Conservation (phyloP, 2,888 invertebrate species). For the Acanthosepion pharaonis region DNA sequence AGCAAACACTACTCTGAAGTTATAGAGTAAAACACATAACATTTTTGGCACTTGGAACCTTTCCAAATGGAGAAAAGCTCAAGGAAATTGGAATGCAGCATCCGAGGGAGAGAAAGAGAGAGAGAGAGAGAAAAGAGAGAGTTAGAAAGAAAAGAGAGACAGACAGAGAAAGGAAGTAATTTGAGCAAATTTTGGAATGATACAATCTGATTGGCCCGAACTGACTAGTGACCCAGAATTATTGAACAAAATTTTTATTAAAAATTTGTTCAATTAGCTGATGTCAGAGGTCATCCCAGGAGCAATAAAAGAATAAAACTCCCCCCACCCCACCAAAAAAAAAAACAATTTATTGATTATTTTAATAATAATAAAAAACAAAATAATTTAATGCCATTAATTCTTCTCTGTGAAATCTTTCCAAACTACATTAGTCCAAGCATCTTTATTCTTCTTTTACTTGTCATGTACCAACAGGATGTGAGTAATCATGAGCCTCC, state of each 20-base stretch:
- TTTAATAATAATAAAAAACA: neutral
- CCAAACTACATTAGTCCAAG: too few relatives aligned
- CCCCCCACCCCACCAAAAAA: neutral
- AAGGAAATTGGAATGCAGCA: neutral
- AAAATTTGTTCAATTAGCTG: constrained; percentile 7
- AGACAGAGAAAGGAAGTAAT: neutral
- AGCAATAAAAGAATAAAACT: constrained; percentile 3
- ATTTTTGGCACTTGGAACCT: neutral
- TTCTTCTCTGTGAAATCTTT: neutral
- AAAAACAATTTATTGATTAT: neutral
- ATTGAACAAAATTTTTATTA: neutral
- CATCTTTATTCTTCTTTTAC: too few relatives aligned
- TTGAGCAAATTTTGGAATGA: neutral
- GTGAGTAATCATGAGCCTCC: too few relatives aligned
- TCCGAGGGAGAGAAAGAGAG: neutral
- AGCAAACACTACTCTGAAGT: too few relatives aligned
- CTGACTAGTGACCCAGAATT: neutral
- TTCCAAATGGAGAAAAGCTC: neutral
- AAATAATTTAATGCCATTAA: neutral
- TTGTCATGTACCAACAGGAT: too few relatives aligned
- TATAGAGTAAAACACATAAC: neutral
- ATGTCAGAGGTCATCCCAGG: neutral
- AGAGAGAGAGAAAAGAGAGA: too few relatives aligned
- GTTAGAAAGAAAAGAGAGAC: too few relatives aligned
- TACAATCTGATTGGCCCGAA: neutral